Evolutionary conservation across 2,113 vertebrate species (phyloP).

Genomic region (Rhinichthys klamathensis): DNA sequence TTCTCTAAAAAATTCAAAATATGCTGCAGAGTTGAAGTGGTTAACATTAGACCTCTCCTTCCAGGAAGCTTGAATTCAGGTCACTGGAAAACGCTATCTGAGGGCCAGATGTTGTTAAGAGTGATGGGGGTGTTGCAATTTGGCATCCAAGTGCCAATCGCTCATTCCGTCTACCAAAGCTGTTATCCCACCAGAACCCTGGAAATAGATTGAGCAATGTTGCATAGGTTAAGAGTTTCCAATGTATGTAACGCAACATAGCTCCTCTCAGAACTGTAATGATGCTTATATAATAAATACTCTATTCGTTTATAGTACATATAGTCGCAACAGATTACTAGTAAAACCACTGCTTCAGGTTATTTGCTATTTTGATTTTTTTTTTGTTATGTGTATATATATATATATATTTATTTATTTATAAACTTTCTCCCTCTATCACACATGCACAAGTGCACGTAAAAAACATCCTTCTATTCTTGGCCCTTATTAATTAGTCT

Average conservation of each 20-base stretch:
- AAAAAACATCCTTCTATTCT: constrained; percentile 45
- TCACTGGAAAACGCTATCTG: constrained; percentile 5
- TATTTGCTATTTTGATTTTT: background rate
- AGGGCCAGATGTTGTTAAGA: background rate
- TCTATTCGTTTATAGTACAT: constrained; percentile 36
- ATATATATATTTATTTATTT: no score
- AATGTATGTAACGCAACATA: constrained; percentile 30
- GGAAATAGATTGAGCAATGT: constrained; percentile 44
- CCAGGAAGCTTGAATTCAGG: constrained; percentile 8
- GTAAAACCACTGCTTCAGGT: background rate
- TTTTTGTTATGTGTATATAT: no score
- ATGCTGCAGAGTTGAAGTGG: no score
- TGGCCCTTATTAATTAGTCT: constrained; percentile 35
- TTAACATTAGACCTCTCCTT: background rate
- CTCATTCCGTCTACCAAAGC: background rate
- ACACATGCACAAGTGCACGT: constrained; percentile 9
- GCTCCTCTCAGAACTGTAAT: constrained; percentile 21
- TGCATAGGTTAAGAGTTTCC: constrained; percentile 52
- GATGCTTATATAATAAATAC: background rate
- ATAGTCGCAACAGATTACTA: constrained; percentile 21
- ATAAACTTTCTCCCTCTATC: background rate
- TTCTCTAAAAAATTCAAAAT: no score
- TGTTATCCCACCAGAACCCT: constrained; percentile 23
- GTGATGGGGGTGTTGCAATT: constrained; percentile 30
- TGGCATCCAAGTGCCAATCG: constrained; percentile 17